These are phyloP conservation scores for Argyresthia albistria DNA, from an alignment of 2,888 invertebrate genomes.

Conservation along the genomic window DNA sequence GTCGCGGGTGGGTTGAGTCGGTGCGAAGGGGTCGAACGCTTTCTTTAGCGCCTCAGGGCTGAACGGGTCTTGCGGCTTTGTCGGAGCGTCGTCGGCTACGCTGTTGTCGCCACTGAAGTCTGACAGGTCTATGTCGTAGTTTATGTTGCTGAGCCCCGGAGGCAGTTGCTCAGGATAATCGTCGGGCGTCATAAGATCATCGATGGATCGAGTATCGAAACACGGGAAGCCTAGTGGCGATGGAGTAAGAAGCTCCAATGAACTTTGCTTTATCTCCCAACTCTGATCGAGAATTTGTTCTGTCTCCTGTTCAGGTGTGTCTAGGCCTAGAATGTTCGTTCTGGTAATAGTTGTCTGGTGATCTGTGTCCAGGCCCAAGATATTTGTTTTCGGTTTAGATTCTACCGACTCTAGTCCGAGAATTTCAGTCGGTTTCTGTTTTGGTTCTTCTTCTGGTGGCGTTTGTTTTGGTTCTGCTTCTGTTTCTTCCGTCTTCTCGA, in stretches of 20 bases:
- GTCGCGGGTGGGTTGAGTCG: slow-evolving; percentile 5
- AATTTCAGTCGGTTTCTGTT: not conserved
- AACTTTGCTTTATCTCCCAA: slow-evolving; percentile 47
- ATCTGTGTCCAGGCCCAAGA: slow-evolving; percentile 11
- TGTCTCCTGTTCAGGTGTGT: slow-evolving; percentile 35
- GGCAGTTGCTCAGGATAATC: slow-evolving; percentile 69
- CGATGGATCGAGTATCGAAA: slow-evolving; percentile 73
- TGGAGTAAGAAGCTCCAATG: slow-evolving; percentile 71
- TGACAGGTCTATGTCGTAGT: slow-evolving; percentile 84
- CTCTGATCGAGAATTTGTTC: slow-evolving; percentile 24
- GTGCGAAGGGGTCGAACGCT: slow-evolving; percentile 23
- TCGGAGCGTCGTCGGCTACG: slow-evolving; percentile 66
- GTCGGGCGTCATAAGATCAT: slow-evolving; percentile 74
- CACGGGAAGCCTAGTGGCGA: slow-evolving; percentile 70
- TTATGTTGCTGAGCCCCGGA: slow-evolving; percentile 77
- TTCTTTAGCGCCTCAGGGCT: slow-evolving; percentile 63
- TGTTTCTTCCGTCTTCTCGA: not conserved
- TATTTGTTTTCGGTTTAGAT: slow-evolving; percentile 1
- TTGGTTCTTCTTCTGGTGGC: not conserved
- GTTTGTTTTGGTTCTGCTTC: not conserved
- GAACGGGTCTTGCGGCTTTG: slow-evolving; percentile 65
- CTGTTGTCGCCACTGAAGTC: slow-evolving; percentile 83
- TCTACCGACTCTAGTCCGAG: slow-evolving; percentile 10
- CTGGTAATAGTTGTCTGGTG: slow-evolving; percentile 20
- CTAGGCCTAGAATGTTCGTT: slow-evolving; percentile 43